Evolutionary conservation across 1,140 invertebrate genomes (phyloP).

Genomic region (Drosophila orena): DNA sequence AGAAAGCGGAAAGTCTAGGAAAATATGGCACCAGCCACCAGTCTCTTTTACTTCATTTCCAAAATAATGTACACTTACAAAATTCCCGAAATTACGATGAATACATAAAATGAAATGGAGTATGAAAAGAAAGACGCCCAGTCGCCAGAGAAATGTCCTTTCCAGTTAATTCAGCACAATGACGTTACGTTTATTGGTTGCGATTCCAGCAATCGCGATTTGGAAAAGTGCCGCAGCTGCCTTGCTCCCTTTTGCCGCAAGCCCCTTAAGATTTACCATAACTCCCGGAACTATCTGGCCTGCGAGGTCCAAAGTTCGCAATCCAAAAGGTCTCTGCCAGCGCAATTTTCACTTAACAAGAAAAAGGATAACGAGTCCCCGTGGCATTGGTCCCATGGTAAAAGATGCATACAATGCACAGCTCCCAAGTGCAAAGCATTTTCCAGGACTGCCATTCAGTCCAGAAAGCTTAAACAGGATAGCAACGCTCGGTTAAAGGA

Average conservation of each 20-base stretch:
- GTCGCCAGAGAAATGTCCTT: background rate
- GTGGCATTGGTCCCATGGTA: background rate
- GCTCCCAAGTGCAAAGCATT: background rate
- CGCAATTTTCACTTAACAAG: background rate
- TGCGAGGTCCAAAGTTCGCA: conserved; percentile 4
- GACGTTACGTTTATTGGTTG: conserved; percentile 13
- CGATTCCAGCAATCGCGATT: background rate
- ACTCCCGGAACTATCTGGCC: conserved; percentile 13
- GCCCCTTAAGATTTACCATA: conserved; percentile 1
- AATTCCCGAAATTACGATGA: conserved; percentile 7
- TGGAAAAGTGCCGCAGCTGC: conserved; percentile 6
- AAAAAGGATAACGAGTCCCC: background rate
- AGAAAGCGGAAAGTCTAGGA: background rate
- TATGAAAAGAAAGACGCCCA: background rate
- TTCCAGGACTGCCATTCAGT: background rate
- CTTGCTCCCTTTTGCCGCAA: background rate
- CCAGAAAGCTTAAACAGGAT: background rate
- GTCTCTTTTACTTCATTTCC: background rate
- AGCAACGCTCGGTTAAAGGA: background rate
- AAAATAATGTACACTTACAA: background rate
- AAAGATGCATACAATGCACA: background rate
- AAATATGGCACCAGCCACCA: conserved; percentile 1
- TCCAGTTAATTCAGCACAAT: background rate
- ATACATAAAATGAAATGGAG: conserved; percentile 17
- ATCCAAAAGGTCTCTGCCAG: background rate